These are phyloP conservation scores for Papilio machaon DNA, from an alignment of 1,140 invertebrate species.

Conservation along the genomic window DNA sequence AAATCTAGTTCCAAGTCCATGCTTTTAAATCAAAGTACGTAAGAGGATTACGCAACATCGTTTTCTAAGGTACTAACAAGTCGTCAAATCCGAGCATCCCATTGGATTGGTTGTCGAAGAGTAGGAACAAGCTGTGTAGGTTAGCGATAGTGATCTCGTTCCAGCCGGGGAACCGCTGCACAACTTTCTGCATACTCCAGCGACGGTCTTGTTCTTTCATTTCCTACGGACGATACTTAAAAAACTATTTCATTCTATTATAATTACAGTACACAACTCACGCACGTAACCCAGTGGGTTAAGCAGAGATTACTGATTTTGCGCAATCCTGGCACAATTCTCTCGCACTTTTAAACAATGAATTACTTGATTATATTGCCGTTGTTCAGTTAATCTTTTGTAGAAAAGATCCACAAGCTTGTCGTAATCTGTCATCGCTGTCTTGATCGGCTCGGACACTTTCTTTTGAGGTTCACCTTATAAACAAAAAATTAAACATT, in stretches of 20 bases:
- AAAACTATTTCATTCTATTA: slow-evolving; percentile 3
- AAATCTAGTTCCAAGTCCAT: too few species aligned
- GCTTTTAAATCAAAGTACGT: too few species aligned
- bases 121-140: slow-evolving; percentile 80
- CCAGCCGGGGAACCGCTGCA: slow-evolving; percentile 79
- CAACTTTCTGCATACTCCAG: slow-evolving; percentile 77
- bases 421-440: slow-evolving; percentile 77
- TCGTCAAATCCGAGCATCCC: slow-evolving; percentile 82
- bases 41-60: too few species aligned
- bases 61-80: slow-evolving; percentile 70
- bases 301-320: too few species aligned
- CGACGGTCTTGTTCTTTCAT: slow-evolving; percentile 80
- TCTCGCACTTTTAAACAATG: too few species aligned
- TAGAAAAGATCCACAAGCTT: slow-evolving; percentile 80
- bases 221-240: slow-evolving; percentile 52
- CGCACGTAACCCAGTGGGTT: too few species aligned
- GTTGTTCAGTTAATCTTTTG: slow-evolving; percentile 73
- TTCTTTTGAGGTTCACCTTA: slow-evolving; percentile 75
- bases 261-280: background rate
- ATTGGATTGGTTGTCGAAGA: slow-evolving; percentile 81
- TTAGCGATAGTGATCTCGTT: slow-evolving; percentile 82
- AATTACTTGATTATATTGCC: slow-evolving; percentile 72
- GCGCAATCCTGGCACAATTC: too few species aligned
- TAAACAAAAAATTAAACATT: background rate
- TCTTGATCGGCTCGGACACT: slow-evolving; percentile 56